A percentile compares a stretch with the other conserved stretches of the same genome.
These are phyloP conservation scores for Drosophila equinoxialis DNA, from an alignment of 1,140 invertebrate genomes.

Conservation along the genomic window DNA sequence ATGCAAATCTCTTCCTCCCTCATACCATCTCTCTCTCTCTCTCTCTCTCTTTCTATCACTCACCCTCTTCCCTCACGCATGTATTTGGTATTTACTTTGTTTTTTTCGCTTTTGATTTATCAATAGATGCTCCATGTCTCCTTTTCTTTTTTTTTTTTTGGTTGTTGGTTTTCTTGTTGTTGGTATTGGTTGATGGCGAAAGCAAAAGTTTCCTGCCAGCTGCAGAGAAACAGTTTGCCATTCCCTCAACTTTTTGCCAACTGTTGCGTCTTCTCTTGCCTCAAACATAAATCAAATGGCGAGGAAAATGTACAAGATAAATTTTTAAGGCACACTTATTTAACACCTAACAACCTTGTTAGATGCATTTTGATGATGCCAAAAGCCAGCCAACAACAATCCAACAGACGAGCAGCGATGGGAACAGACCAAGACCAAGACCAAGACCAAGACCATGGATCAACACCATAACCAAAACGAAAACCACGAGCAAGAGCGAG, in stretches of 20 bases:
- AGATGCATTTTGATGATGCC: conserved; percentile 81
- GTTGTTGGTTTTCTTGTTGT: conserved; percentile 1
- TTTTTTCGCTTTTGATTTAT: conserved; percentile 63
- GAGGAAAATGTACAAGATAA: conserved; percentile 81
- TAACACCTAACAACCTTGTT: conserved; percentile 82
- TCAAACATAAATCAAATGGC: conserved; percentile 77
- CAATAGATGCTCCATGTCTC: conserved; percentile 58
- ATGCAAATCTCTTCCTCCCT: conserved; percentile 61
- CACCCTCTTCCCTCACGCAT: conserved; percentile 54
- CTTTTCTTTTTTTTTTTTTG: background rate
- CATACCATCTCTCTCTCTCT: background rate
- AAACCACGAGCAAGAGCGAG: background rate
- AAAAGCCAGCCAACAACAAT: conserved; percentile 20
- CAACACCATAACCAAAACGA: too few relatives aligned
- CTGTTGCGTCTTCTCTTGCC: conserved; percentile 45
- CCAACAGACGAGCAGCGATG: conserved; percentile 40
- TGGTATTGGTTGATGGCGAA: conserved; percentile 53
- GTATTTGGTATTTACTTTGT: conserved; percentile 52
- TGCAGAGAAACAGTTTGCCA: conserved; percentile 45
- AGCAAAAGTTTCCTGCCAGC: conserved; percentile 67
- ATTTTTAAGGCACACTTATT: conserved; percentile 82
- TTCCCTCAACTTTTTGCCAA: conserved; percentile 33
- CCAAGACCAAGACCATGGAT: background rate
- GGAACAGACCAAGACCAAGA: background rate
- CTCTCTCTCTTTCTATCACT: background rate